Evolutionary conservation across 2,113 vertebrate genomes (phyloP), one percentile per base, ranked within the genome.

Genomic region (Drymodes brunneopygia): DNA sequence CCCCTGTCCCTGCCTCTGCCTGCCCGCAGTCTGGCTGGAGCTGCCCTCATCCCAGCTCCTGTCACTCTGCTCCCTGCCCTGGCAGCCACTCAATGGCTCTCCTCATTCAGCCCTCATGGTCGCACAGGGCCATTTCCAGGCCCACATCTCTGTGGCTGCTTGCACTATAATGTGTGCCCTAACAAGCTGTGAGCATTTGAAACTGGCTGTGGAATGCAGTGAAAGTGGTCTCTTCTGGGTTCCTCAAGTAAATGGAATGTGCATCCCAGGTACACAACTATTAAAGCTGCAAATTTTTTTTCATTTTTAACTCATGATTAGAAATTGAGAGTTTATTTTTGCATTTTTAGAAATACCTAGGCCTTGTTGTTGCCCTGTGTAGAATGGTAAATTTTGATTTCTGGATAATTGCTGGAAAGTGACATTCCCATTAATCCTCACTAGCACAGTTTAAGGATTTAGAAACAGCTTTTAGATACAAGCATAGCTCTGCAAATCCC

Each of bases 401-500:
- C 62, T 78, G 64, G 64, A 51, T 83, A 86, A 56, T 36, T 88
- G 14, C 33, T 74, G 57, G 38, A 36, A 91, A 70, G 38, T 81
- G 51, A 33, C 79, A 42, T 88, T 90, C 44, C 38, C 48, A 69
- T 90, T 90, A 95, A 77, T 93, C 61, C 51, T 94, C 71, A 48
- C 60, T 71, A 40, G 31, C 40, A 45, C 44, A 9, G 35, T 73
- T 69, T 47, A 81, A 88, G 90, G 94, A 67, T 92, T 93, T 88
- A 90, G 75, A 69, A 95, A 67, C 31, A 3, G 6, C 83, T 90
- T 85, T 94, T 78, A 91, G 64, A 78, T 56, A 60, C 4, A 23
- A 67, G 28, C 36, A 71, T 23, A 86, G 56, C 21, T 93, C 79
- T 86, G 64, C 29, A 95, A 93, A 90, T 95, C 87, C 64, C 60